Conservation (phyloP, 2,888 invertebrate genomes). For the Chalcis sispes region DNA sequence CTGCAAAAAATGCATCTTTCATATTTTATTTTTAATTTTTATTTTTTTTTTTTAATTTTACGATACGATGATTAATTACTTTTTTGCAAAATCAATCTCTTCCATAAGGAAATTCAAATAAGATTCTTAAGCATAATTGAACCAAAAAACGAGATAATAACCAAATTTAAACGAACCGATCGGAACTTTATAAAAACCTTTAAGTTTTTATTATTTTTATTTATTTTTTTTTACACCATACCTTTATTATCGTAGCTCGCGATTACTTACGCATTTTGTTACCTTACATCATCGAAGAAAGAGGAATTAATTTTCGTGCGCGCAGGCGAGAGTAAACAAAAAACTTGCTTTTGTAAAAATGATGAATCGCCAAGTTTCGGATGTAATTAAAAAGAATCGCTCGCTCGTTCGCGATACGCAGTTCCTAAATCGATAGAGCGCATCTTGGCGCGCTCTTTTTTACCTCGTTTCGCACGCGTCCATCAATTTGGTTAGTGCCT, state of each 20-base stretch:
- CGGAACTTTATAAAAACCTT: constrained; percentile 11
- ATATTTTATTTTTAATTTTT: too few species aligned
- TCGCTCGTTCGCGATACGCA: constrained; percentile 9
- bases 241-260: constrained; percentile 13
- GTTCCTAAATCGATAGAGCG: constrained; percentile 19
- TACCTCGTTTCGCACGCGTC: neutral
- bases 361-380: constrained; percentile 45
- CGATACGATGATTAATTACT: too few species aligned
- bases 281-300: neutral
- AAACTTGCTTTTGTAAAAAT: constrained; percentile 25
- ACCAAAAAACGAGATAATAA: constrained; percentile 15
- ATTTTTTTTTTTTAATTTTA: too few species aligned
- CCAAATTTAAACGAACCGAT: constrained; percentile 30
- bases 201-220: constrained; percentile 37
- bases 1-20: too few species aligned
- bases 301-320: constrained; percentile 46
- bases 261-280: constrained; percentile 18
- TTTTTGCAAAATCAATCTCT: neutral
- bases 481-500: constrained; percentile 12
- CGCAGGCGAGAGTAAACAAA: neutral
- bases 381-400: constrained; percentile 48
- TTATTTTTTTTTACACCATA: too few species aligned
- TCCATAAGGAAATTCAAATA: neutral
- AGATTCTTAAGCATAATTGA: constrained; percentile 32
- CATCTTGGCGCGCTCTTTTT: neutral